Evolutionary conservation across 2,113 vertebrate genomes (phyloP), one percentile per base, ranked within the genome.

Genomic region (Sapayoa aenigma): DNA sequence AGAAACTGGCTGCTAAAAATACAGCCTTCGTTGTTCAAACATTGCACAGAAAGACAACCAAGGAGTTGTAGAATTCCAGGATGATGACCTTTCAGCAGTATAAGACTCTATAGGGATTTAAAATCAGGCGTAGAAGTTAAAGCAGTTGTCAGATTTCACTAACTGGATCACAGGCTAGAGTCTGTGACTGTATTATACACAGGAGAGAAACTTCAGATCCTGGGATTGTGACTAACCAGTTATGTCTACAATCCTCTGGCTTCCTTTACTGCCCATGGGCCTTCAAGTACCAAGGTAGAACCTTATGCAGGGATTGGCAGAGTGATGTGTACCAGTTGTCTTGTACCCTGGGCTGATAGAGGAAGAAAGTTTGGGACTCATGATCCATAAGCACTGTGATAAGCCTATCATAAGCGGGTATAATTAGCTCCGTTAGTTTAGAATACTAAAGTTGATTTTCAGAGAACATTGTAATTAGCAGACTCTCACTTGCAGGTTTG

Each of bases 271-370:
- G 5, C 9, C 20, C 60, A 5, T 15, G 41, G 20, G 56, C 3
- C 42, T 46, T 35, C 35, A 4, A 52, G 4, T 28, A 13, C 30
- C 6, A 33, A 15, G 11, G 23, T 37, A 58, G 23, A 10, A 76
- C 7, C 37, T 80, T 56, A 63, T 55, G 55, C 41, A 58, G 35
- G 22, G 60, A 37, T 25, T 75, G 74, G 8, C 27, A 73, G 42
- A 47, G 8, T 58, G 11, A 37, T 56, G 12, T 30, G 14, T 65
- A 59, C 4, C 0, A 0, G 11, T 31, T 49, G n/a, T 75, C 31
- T 60, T 30, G 37, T 31, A 63, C 42, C 11, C 15, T n/a, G 35
- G 14, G 24, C 37, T 71, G 41, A 31, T 25, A 27, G 3, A 66
- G 74, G 55, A 73, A 53, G 15, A 41, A 74, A 60, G 12, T 65